Evolutionary conservation across 2,113 vertebrate genomes (phyloP).

Genomic region (Equus quagga): DNA sequence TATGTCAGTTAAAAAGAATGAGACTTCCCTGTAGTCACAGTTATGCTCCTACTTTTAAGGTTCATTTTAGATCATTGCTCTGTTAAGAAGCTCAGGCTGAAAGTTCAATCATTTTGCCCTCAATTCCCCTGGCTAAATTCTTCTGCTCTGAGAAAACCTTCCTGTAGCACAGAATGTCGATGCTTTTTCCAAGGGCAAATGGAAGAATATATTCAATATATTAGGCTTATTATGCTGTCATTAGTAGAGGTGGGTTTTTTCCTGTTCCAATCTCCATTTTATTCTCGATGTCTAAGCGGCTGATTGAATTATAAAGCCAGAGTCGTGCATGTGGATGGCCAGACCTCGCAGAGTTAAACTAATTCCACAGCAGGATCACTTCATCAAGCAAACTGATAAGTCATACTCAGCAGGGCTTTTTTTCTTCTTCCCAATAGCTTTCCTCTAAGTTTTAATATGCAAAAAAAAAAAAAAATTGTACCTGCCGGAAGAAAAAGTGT

Average conservation of each 20-base stretch:
- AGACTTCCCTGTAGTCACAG: neutral
- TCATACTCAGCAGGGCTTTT: neutral
- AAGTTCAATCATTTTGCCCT: neutral
- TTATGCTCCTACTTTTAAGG: neutral
- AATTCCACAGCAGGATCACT: neutral
- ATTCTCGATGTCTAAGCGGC: neutral
- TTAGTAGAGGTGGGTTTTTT: neutral
- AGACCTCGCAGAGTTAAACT: slow-evolving; percentile 58
- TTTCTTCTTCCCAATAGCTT: slow-evolving; percentile 22
- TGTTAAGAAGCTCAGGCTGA: neutral
- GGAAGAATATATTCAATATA: neutral
- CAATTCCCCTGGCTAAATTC: neutral
- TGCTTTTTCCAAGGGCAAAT: neutral
- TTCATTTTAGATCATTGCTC: neutral
- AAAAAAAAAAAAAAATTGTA: slow-evolving; percentile 6
- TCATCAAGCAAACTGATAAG: slow-evolving; percentile 50
- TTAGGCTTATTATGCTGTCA: neutral
- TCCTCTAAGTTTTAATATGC: neutral
- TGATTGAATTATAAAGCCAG: slow-evolving; percentile 22
- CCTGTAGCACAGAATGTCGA: neutral
- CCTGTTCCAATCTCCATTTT: neutral
- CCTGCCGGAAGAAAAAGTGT: neutral
- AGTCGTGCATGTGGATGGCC: neutral
- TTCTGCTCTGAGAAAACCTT: neutral
- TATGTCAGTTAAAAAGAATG: neutral